Conservation (phyloP, 2,888 invertebrate genomes). For the Stenodema calcarata region DNA sequence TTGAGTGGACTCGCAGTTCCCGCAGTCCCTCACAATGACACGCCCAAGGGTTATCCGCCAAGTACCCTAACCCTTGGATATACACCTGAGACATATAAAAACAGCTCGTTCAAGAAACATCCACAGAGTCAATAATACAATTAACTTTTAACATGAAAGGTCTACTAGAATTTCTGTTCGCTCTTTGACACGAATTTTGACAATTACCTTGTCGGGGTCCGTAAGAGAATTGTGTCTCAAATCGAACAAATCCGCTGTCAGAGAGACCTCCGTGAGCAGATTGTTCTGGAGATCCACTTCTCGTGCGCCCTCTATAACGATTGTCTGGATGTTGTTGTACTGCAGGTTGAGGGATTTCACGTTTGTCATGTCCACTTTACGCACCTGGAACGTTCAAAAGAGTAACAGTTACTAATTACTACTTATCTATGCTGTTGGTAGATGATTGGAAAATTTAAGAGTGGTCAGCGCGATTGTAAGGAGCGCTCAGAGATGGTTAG, state of each 20-base stretch:
- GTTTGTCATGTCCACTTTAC: constrained; percentile 25
- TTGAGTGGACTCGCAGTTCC: not conserved
- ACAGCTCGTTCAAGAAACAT: too few relatives aligned
- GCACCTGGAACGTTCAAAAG: constrained; percentile 1
- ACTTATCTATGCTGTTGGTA: too few relatives aligned
- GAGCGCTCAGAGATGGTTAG: too few relatives aligned
- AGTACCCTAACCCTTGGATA: constrained; percentile 2
- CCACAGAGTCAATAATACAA: too few relatives aligned
- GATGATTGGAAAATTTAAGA: too few relatives aligned
- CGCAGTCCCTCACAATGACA: constrained; percentile 21
- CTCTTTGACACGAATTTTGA: too few relatives aligned
- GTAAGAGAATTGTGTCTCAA: constrained; percentile 12
- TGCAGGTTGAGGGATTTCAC: constrained; percentile 23
- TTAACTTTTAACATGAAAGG: too few relatives aligned
- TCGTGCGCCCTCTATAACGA: constrained; percentile 3
- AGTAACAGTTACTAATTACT: too few relatives aligned
- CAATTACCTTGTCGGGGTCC: constrained; percentile 9
- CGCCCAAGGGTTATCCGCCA: constrained; percentile 25
- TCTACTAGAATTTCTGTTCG: too few relatives aligned
- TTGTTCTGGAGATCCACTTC: constrained; percentile 32
- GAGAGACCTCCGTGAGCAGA: not conserved
- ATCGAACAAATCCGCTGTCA: not conserved
- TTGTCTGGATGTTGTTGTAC: constrained; percentile 22
- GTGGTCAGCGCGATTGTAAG: too few relatives aligned
- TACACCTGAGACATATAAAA: not conserved